These are phyloP conservation scores for Nyctalus aviator DNA, from an alignment of 2,797 vertebrate genomes.

Conservation along the genomic window DNA sequence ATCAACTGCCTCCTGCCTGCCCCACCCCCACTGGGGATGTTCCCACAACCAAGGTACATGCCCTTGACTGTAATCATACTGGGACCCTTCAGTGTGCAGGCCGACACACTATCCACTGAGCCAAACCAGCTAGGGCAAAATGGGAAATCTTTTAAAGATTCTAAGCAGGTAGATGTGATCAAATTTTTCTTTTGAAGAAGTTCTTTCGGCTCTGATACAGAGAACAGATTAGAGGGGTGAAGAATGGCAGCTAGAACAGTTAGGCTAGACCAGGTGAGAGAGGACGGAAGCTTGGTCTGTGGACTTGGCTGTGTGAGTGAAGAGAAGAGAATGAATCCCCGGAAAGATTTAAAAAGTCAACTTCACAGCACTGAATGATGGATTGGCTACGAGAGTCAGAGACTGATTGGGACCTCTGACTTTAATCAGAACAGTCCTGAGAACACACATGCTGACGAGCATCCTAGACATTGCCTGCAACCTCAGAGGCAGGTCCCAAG, in stretches of 20 bases:
- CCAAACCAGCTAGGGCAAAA: neutral
- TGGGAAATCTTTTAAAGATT: conserved; percentile 27
- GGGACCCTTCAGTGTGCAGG: no score
- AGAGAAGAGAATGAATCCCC: neutral
- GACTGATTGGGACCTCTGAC: neutral
- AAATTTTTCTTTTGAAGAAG: conserved; percentile 36
- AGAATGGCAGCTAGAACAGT: conserved; percentile 27
- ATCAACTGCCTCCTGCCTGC: no score
- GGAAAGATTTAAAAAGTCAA: conserved; percentile 55
- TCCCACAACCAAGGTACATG: no score
- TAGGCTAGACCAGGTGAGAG: neutral
- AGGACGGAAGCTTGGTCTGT: conserved; percentile 16
- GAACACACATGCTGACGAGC: neutral
- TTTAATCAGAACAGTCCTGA: conserved; percentile 43
- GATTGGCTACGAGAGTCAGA: neutral
- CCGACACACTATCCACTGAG: no score
- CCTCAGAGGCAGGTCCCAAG: conserved; percentile 30
- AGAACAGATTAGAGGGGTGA: neutral
- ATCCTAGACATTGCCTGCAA: conserved; percentile 41
- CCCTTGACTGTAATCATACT: no score
- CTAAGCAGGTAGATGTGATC: neutral
- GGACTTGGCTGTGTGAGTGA: neutral
- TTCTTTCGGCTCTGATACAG: conserved; percentile 4
- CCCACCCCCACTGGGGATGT: no score
- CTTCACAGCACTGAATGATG: neutral